Base-by-base conservation (phyloP, 2,888 invertebrate species). In the Cryptus viduatorius region DNA sequence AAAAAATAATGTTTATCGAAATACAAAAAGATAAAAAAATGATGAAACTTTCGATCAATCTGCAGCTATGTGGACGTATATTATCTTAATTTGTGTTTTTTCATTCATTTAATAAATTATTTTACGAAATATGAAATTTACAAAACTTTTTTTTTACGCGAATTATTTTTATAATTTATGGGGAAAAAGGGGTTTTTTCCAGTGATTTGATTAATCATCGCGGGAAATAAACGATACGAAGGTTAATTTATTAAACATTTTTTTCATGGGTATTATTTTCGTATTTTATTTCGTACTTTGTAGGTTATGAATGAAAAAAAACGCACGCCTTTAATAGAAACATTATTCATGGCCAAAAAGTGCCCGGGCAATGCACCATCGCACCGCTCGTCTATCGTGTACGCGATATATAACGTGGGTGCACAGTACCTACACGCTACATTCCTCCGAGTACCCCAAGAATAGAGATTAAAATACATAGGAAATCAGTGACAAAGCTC, bases 351-450 rank as follows among this genome's bases (percentile, higher is more conserved):
- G n/a, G 69, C 31, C 44, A 61, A 48, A 19, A 77, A 77, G 29
- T 71, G 59, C 77, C 68, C 56, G 77, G 67, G 46, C 77, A 68
- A 56, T 77, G 77, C 56, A 59, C 56, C 37, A 68, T 68, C 16
- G 29, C 44, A 31, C n/a, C 65, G 10, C 24, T 46, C 10, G 3
- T 16, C 65, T 46, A 42, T 61, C 14, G 61, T 61, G 24, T 19
- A n/a, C 61, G 42, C 56, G 37, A 19, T 56, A 72, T 12, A 42
- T 56, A 8, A 42, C 24, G 72, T 24, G 42, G 56, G 24, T 44
- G 37, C 37, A 42, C 71, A 14, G 19, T 71, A 71, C 42, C 37
- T 42, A 42, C 42, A 3, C 44, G 44, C 53, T 42, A 44, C 56
- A 72, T 72, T 56, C 56, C 72, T 56, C 72, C 72, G 72, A 24